Evolutionary conservation across 2,113 vertebrate genomes (phyloP).

Genomic region (Clarias gariepinus): DNA sequence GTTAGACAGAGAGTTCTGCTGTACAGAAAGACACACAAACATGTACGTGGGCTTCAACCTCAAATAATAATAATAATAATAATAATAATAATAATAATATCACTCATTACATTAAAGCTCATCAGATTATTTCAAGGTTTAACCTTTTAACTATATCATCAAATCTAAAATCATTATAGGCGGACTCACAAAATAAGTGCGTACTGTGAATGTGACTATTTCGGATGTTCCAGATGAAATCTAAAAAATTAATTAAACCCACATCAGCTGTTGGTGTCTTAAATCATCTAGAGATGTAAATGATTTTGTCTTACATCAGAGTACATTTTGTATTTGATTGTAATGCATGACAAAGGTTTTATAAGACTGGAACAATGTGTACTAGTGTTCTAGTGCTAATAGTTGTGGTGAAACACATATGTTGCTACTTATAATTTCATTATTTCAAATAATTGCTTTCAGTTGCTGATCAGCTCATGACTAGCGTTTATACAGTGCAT

Average conservation of each 20-base stretch:
- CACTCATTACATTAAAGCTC: no score
- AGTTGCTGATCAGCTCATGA: background rate
- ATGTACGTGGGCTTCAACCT: no score
- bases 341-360: background rate
- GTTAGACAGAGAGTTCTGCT: no score
- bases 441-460: conserved; percentile 7
- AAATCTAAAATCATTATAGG: background rate
- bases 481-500: background rate
- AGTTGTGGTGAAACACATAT: background rate
- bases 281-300: background rate
- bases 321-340: background rate
- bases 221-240: background rate
- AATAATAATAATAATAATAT: no score
- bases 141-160: background rate
- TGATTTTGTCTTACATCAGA: background rate
- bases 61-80: no score
- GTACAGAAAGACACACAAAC: no score
- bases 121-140: no score
- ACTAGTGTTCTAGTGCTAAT: background rate
- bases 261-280: background rate
- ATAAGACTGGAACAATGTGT: background rate
- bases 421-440: background rate
- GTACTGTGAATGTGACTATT: background rate
- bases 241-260: background rate
- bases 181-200: background rate